Base-by-base conservation (phyloP, 1,140 invertebrate species). In the Trachymyrmex cornetzi region DNA sequence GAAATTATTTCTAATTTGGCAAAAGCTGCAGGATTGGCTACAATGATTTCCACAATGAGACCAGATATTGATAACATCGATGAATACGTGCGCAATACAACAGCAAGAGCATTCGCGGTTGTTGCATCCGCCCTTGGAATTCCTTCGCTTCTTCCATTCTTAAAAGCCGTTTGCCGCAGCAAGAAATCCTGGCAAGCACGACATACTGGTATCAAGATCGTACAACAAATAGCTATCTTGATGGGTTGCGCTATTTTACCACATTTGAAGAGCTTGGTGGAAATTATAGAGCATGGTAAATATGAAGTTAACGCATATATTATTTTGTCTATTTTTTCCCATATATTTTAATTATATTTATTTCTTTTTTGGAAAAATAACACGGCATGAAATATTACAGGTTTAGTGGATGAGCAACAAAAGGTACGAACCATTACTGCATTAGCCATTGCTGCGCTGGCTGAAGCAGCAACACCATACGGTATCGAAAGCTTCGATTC, bases 11-110 rank as follows among this genome's bases (percentile, higher is more conserved):
- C 99, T 0, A 99, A 99, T 96, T 96, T 99, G 91, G 99, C 99
- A 0, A 99, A 99, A 96, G 99, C 99, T 24, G 99, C 99, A n/a
- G 99, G 99, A 85, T 96, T 99, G 38, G 99, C 99, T 0, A 99
- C 99, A 11, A 99, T 99, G 99, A 99, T 99, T 92, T 99, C 99
- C 0, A 99, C 99, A 0, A 99, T 99, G 99, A 96, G 99, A 95
- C 99, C 99, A 5, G 99, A 99, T 96, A 99, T 99, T 93, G 99
- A 99, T 94, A 99, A 99, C 94, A 99, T 99, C 92, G 99, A 99
- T 95, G 99, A 99, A 96, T 99, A 99, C 91, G 99, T 99, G 0
- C 96, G 99, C 94, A 99, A 99, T 94, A 99, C 99, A 0, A 99
- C 99, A 12, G 99, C 99, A 2, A 96, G 99, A 92, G 99, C 99